Evolutionary conservation across 2,113 vertebrate genomes (phyloP).

Genomic region (Bubo blakistoni): DNA sequence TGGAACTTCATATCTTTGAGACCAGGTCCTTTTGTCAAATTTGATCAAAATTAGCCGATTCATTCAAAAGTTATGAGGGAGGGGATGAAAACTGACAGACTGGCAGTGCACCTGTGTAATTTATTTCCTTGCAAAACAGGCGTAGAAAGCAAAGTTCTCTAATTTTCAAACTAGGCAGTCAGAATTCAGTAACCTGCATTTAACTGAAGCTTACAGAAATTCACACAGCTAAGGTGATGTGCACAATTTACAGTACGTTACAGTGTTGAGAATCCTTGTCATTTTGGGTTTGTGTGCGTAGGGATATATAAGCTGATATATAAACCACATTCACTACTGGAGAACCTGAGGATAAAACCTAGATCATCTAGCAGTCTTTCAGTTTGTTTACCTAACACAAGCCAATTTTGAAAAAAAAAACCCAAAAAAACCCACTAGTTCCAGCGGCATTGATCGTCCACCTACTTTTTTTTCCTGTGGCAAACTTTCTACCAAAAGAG

Average conservation of each 20-base stretch:
- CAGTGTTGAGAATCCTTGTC: not conserved
- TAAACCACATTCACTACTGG: not conserved
- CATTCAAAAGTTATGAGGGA: not conserved
- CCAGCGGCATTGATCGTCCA: not conserved
- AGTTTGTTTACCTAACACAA: not conserved
- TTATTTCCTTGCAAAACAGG: not conserved
- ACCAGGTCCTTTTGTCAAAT: constrained; percentile 3
- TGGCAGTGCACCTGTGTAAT: not conserved
- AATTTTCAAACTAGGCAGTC: not conserved
- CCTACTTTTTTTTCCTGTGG: not conserved
- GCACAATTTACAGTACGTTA: not conserved
- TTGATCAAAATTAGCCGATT: constrained; percentile 41
- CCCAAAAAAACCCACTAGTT: not conserved
- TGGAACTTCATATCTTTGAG: constrained; percentile 13
- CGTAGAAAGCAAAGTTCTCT: not conserved
- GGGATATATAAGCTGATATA: not conserved
- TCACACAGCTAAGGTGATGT: not conserved
- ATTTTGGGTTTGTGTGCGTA: not conserved
- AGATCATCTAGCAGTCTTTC: not conserved
- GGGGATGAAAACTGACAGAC: not conserved
- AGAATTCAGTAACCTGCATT: not conserved
- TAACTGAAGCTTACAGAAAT: not conserved
- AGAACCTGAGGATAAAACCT: not conserved
- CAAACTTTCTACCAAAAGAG: not conserved
- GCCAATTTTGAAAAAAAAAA: not conserved